Percentiles rank a stretch among this genome's conserved stretches.
Conservation (phyloP, 2,888 invertebrate species). For the Diarsia brunnea region DNA sequence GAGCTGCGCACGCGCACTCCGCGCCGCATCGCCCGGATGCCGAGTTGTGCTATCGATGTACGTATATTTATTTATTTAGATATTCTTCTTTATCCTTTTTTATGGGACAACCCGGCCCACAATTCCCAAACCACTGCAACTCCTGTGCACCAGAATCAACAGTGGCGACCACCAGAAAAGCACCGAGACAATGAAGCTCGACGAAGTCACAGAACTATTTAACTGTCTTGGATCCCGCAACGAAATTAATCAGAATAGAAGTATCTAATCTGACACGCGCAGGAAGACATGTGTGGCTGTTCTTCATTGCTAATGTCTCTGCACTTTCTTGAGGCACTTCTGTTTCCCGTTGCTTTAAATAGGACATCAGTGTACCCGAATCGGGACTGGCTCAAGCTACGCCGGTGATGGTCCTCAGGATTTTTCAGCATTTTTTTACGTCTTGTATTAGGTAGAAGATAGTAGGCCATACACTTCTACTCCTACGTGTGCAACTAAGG, state of each 20-base stretch:
- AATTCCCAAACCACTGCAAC: no score
- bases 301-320: no score
- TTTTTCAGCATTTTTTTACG: neutral
- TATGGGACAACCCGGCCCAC: no score
- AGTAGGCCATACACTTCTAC: neutral
- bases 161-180: no score
- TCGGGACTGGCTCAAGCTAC: neutral
- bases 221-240: no score
- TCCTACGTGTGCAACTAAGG: neutral
- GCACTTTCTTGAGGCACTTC: no score
- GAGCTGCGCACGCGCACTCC: conserved; percentile 90
- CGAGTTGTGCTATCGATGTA: conserved; percentile 80
- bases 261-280: neutral
- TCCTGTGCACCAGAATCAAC: no score
- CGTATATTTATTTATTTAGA: no score
- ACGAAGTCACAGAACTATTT: no score
- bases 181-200: no score
- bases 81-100: no score
- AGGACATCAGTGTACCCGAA: neutral
- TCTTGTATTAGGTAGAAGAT: neutral
- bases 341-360: neutral
- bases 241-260: no score
- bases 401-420: neutral
- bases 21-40: conserved; percentile 73
- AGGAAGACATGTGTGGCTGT: neutral